Evolutionary conservation across 2,797 vertebrate species (phyloP).

Genomic region (Poecilia picta): DNA sequence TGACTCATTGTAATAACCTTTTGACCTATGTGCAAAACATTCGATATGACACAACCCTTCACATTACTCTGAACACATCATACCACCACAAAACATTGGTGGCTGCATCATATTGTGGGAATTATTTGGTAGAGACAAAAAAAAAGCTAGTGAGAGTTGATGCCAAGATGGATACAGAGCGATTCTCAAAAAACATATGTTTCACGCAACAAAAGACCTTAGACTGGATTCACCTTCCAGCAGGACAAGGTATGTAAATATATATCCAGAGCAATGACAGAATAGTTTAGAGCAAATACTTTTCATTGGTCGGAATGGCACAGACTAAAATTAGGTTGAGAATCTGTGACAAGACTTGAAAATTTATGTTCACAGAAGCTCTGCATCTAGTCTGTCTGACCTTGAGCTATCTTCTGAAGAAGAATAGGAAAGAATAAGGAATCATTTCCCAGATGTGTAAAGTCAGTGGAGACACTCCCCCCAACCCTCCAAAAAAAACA

Average conservation of each 20-base stretch:
- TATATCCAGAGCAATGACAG: background rate
- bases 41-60: background rate
- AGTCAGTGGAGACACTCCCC: background rate
- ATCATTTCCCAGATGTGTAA: background rate
- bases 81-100: background rate
- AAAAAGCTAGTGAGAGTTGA: background rate
- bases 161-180: background rate
- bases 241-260: background rate
- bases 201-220: background rate
- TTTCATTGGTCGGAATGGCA: background rate
- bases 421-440: background rate
- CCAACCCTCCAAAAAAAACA: too few relatives aligned
- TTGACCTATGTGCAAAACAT: background rate
- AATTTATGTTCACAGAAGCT: background rate
- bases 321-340: background rate
- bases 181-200: background rate
- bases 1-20: background rate
- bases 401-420: background rate
- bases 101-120: background rate
- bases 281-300: background rate
- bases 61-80: background rate
- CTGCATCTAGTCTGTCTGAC: background rate
- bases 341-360: slow-evolving; percentile 2
- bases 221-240: background rate
- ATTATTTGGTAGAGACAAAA: background rate